phyloP scores from a whole-genome alignment of 2,113 vertebrate species.

The Spea bombifrons region DNA sequence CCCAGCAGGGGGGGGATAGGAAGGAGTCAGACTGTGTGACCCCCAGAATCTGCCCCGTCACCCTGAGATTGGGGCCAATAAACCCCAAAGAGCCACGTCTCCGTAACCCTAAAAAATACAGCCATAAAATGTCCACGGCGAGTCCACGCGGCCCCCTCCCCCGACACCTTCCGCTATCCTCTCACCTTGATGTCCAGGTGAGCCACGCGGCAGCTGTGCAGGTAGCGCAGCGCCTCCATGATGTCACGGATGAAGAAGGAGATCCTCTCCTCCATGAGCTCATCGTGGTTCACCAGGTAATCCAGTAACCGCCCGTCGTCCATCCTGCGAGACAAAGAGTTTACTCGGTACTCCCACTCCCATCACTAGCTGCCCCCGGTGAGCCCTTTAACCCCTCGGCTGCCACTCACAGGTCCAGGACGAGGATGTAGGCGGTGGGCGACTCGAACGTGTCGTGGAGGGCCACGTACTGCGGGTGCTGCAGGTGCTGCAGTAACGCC shows the following conservation, averaged over 20 bases:
- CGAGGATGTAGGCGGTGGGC: conserved; percentile 79
- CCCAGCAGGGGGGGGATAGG: too few relatives aligned
- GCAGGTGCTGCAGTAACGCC: conserved; percentile 81
- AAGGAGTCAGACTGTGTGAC: too few relatives aligned
- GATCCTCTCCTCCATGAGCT: conserved; percentile 95
- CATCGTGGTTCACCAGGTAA: conserved; percentile 91
- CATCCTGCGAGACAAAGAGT: conserved; percentile 65
- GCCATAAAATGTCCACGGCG: too few relatives aligned
- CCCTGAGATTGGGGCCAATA: too few relatives aligned
- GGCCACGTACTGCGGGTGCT: conserved; percentile 86
- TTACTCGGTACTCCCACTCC: too few relatives aligned
- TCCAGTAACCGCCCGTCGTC: conserved; percentile 89
- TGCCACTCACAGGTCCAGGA: conserved; percentile 88
- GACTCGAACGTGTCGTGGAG: conserved; percentile 90
- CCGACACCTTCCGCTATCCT: too few relatives aligned
- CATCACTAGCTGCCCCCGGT: background rate
- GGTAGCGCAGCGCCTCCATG: conserved; percentile 89
- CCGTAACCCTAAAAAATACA: too few relatives aligned
- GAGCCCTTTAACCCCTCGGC: background rate
- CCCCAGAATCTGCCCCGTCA: too few relatives aligned
- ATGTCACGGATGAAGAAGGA: conserved; percentile 90
- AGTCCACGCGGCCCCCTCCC: background rate
- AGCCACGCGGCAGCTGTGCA: conserved; percentile 92
- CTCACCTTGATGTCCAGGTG: conserved; percentile 93
- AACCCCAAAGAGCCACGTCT: too few relatives aligned